These are phyloP conservation scores for Protaetia brevitarsis DNA, from an alignment of 1,140 invertebrate species.

Conservation along the genomic window DNA sequence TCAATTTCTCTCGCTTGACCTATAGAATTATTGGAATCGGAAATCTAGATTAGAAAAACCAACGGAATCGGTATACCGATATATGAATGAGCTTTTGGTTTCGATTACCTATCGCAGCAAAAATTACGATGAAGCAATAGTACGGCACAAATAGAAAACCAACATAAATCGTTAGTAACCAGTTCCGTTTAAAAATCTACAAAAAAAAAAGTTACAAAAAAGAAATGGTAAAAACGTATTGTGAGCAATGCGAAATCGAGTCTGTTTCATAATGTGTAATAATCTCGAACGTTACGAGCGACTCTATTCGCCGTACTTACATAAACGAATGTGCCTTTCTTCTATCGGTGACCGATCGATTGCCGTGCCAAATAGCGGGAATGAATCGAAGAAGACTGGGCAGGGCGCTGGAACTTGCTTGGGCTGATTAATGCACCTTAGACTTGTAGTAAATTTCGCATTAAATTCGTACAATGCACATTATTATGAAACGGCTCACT, in stretches of 20 bases:
- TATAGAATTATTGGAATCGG: background rate
- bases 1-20: background rate
- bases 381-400: background rate
- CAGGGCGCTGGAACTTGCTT: background rate
- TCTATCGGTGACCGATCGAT: background rate
- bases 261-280: background rate
- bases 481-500: background rate
- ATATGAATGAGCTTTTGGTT: too few relatives aligned
- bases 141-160: background rate
- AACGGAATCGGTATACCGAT: too few relatives aligned
- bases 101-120: background rate
- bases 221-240: background rate
- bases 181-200: background rate
- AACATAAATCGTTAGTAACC: background rate
- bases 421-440: background rate
- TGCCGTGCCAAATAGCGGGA: background rate
- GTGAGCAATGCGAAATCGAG: background rate
- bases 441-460: background rate
- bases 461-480: background rate
- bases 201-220: background rate
- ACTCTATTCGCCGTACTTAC: background rate
- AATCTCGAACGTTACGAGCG: background rate
- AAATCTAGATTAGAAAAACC: too few relatives aligned
- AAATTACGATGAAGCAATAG: conserved; percentile 8
- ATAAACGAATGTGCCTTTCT: conserved; percentile 8